Evolutionary conservation across 2,113 vertebrate species (phyloP).

Genomic region (Oostethus manadensis): DNA sequence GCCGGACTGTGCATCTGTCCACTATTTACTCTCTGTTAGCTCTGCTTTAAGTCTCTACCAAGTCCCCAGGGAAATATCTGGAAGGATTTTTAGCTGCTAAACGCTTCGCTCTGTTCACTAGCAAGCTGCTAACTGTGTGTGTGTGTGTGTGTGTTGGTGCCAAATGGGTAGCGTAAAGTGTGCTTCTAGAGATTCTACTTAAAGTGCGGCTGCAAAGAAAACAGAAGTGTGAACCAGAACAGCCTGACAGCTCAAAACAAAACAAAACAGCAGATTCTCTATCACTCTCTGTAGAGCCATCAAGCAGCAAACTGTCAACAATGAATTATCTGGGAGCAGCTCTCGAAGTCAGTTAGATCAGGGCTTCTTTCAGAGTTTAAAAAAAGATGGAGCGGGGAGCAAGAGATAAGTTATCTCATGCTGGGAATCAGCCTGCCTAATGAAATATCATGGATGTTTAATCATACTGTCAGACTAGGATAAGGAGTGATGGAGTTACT

Average conservation of each 20-base stretch:
- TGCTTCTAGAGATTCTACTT: neutral
- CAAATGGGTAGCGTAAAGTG: neutral
- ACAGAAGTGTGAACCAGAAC: neutral
- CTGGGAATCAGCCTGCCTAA: conserved; percentile 10
- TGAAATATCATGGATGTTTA: neutral
- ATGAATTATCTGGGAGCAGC: neutral
- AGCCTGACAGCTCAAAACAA: neutral
- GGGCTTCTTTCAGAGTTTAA: neutral
- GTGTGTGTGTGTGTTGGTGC: neutral
- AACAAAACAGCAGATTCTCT: neutral
- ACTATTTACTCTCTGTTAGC: conserved; percentile 3
- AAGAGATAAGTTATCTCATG: conserved; percentile 14
- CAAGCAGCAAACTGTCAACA: neutral
- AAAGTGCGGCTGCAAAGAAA: conserved; percentile 3
- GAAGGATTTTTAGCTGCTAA: conserved; percentile 5
- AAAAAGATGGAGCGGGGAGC: conserved; percentile 18
- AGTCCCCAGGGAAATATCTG: conserved; percentile 8
- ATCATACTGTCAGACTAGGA: neutral
- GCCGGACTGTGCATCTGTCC: conserved; percentile 6
- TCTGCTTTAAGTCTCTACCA: conserved; percentile 3
- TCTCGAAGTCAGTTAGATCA: neutral
- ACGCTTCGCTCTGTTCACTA: conserved; percentile 1
- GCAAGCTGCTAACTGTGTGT: conserved; percentile 1
- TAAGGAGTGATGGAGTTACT: neutral
- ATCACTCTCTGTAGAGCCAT: neutral